These are phyloP conservation scores for Abrostola tripartita DNA, from an alignment of 2,888 invertebrate genomes.

Conservation along the genomic window DNA sequence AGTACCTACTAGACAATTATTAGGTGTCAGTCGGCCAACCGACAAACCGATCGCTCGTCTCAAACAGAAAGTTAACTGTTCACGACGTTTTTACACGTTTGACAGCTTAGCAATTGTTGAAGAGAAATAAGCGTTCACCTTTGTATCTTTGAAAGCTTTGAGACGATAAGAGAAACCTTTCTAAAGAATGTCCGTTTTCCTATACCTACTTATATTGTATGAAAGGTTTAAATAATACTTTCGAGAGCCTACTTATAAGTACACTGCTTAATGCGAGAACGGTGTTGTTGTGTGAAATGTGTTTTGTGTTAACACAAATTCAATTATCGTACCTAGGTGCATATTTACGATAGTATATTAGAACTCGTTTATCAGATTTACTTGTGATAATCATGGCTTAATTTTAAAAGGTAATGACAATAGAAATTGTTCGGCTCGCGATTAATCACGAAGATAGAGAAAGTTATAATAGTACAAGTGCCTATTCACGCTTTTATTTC, in stretches of 20 bases:
- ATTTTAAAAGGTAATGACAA: too few species aligned
- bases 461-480: not conserved
- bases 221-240: constrained; percentile 15
- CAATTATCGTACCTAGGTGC: too few species aligned
- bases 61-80: constrained; percentile 75
- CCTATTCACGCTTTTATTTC: not conserved
- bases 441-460: not conserved
- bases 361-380: too few species aligned
- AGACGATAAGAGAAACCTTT: constrained; percentile 30
- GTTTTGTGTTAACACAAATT: not conserved
- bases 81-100: constrained; percentile 64
- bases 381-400: too few species aligned
- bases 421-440: too few species aligned
- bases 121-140: constrained; percentile 47
- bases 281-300: not conserved
- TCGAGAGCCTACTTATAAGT: constrained; percentile 8
- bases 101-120: constrained; percentile 60
- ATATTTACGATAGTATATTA: too few species aligned
- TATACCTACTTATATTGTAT: constrained; percentile 1
- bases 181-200: constrained; percentile 30
- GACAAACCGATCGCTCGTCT: constrained; percentile 71
- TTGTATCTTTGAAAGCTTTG: constrained; percentile 42
- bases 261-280: not conserved
- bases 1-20: constrained; percentile 72
- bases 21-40: constrained; percentile 81